A percentile compares a stretch with the other conserved stretches of the same genome.
These are phyloP conservation scores for Epistrophella euchroma DNA, from an alignment of 2,888 invertebrate genomes.

Conservation along the genomic window DNA sequence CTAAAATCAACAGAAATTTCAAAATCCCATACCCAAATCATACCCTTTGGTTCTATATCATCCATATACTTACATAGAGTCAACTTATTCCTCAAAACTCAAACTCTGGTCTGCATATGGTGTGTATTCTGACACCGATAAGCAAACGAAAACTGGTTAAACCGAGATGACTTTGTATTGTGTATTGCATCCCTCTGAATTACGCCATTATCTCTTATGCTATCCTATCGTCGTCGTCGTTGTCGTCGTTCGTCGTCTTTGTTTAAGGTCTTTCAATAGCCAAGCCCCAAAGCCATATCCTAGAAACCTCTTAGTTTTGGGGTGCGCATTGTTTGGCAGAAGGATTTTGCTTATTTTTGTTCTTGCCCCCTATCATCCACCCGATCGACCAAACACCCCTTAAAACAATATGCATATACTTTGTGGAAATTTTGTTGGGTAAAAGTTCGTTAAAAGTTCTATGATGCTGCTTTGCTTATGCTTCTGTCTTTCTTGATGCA, in stretches of 20 bases:
- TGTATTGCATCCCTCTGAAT: conserved; percentile 18
- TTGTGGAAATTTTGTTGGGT: conserved; percentile 69
- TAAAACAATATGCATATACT: conserved; percentile 68
- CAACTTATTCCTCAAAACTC: not conserved
- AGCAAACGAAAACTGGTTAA: conserved; percentile 68
- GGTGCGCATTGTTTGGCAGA: conserved; percentile 45
- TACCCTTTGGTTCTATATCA: not conserved
- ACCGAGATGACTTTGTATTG: conserved; percentile 71
- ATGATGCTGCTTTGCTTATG: conserved; percentile 19
- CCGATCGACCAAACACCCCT: not conserved
- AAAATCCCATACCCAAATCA: not conserved
- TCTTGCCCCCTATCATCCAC: too few relatives aligned
- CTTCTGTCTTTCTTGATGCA: conserved; percentile 30
- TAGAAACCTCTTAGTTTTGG: conserved; percentile 29
- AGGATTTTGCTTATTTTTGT: conserved; percentile 12
- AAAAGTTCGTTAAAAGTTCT: conserved; percentile 69
- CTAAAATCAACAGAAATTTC: conserved; percentile 53
- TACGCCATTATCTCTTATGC: conserved; percentile 33
- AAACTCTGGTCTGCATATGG: conserved; percentile 15
- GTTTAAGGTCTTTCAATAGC: conserved; percentile 67
- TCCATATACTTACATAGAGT: too few relatives aligned
- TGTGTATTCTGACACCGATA: conserved; percentile 60
- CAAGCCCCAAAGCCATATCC: conserved; percentile 33
- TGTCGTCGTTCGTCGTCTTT: conserved; percentile 39
- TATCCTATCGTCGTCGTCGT: not conserved